A percentile compares a stretch with the other conserved stretches of the same genome.
These are phyloP conservation scores for Trematomus loennbergii DNA, from an alignment of 2,113 vertebrate species.

Conservation along the genomic window DNA sequence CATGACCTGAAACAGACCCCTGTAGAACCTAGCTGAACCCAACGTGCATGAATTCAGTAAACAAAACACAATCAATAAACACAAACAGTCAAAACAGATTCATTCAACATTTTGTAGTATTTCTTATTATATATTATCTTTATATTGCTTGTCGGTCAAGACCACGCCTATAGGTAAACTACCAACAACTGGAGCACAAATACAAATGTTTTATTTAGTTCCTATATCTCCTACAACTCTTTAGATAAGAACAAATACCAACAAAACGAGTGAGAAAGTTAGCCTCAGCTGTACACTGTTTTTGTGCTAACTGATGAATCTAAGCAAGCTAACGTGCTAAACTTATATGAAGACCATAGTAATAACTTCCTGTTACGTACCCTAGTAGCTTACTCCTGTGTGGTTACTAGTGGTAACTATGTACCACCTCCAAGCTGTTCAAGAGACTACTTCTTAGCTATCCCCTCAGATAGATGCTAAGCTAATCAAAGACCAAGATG, in stretches of 20 bases:
- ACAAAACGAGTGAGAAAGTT: neutral
- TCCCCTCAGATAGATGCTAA: too few species aligned
- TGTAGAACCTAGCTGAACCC: neutral
- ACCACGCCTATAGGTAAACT: too few species aligned
- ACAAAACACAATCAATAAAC: neutral
- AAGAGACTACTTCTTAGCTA: too few species aligned
- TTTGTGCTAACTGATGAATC: neutral
- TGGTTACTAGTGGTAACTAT: too few species aligned
- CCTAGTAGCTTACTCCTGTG: neutral
- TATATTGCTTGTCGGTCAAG: too few species aligned
- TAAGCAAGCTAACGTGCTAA: neutral
- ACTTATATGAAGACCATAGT: neutral
- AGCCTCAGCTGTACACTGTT: neutral
- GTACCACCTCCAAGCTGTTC: too few species aligned
- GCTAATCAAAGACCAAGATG: too few species aligned
- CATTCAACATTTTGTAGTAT: too few species aligned
- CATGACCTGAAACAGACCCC: constrained; percentile 1
- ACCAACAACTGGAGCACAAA: too few species aligned
- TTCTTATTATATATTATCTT: too few species aligned
- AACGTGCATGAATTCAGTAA: neutral
- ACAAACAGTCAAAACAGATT: neutral
- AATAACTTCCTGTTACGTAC: too few species aligned
- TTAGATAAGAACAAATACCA: neutral
- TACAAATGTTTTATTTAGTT: too few species aligned
- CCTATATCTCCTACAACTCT: neutral